These are phyloP conservation scores for Metalampra italica DNA, from an alignment of 2,888 invertebrate genomes.

Conservation along the genomic window DNA sequence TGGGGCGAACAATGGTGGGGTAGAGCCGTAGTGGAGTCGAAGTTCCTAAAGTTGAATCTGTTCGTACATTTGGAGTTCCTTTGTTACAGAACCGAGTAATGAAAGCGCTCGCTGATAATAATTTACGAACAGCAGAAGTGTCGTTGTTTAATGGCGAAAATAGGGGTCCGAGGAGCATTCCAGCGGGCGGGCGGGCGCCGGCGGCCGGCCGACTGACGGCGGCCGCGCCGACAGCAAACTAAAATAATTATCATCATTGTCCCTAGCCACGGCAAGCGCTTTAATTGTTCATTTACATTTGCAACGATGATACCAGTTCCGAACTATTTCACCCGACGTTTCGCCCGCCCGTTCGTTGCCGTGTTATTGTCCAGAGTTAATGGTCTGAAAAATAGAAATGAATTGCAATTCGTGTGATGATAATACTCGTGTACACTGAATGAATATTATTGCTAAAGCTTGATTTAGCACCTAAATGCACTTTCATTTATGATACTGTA, in stretches of 20 bases:
- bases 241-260: constrained; percentile 79
- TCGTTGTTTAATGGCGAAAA: constrained; percentile 72
- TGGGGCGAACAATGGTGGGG: constrained; percentile 59
- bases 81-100: constrained; percentile 72
- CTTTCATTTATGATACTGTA: constrained; percentile 3
- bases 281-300: constrained; percentile 79
- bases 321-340: constrained; percentile 72
- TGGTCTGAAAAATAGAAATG: constrained; percentile 75
- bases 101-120: constrained; percentile 76
- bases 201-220: constrained; percentile 45
- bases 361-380: constrained; percentile 72
- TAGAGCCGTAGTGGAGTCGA: constrained; percentile 62
- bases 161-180: constrained; percentile 70
- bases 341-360: constrained; percentile 50
- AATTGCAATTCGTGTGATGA: constrained; percentile 65
- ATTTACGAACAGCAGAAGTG: constrained; percentile 78
- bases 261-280: constrained; percentile 71
- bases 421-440: constrained; percentile 32
- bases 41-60: constrained; percentile 63
- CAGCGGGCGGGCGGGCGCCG: constrained; percentile 42
- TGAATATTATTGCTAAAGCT: constrained; percentile 42
- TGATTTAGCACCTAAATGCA: constrained; percentile 28
- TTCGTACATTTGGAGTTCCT: constrained; percentile 42
- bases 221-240: constrained; percentile 72
- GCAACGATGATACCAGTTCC: constrained; percentile 75